Evolutionary conservation across 2,113 vertebrate genomes (phyloP).

Genomic region (Catharus bicknelli): DNA sequence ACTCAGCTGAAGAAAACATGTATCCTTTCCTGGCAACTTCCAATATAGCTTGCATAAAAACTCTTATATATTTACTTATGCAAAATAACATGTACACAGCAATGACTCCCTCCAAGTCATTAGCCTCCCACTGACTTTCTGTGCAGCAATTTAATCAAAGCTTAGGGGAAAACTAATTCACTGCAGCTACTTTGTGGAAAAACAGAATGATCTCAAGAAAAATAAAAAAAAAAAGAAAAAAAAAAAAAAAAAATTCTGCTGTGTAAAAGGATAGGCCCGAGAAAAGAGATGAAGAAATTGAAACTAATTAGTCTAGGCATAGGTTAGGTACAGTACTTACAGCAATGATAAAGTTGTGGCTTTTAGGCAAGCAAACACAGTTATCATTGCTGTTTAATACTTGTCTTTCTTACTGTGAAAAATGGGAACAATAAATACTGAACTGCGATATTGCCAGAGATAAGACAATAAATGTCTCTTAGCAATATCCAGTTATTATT

Average conservation of each 20-base stretch:
- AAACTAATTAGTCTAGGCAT: neutral
- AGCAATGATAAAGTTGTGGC: neutral
- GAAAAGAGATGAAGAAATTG: neutral
- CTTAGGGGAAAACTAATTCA: neutral
- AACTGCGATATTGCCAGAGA: neutral
- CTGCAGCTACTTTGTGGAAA: neutral
- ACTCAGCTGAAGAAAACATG: neutral
- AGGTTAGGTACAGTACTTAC: neutral
- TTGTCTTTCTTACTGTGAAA: neutral
- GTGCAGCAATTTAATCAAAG: neutral
- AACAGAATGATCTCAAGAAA: neutral
- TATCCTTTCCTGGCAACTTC: neutral
- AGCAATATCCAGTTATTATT: neutral
- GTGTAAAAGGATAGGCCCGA: neutral
- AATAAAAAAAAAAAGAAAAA: neutral
- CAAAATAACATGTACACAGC: neutral
- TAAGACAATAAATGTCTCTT: neutral
- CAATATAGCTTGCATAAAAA: neutral
- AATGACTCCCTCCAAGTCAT: neutral
- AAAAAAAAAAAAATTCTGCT: neutral
- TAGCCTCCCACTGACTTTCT: neutral
- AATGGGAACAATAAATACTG: neutral
- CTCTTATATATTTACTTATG: neutral
- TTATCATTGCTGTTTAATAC: neutral
- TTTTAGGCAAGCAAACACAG: neutral